Conservation (phyloP, 1,140 invertebrate genomes). For the Portunus trituberculatus region DNA sequence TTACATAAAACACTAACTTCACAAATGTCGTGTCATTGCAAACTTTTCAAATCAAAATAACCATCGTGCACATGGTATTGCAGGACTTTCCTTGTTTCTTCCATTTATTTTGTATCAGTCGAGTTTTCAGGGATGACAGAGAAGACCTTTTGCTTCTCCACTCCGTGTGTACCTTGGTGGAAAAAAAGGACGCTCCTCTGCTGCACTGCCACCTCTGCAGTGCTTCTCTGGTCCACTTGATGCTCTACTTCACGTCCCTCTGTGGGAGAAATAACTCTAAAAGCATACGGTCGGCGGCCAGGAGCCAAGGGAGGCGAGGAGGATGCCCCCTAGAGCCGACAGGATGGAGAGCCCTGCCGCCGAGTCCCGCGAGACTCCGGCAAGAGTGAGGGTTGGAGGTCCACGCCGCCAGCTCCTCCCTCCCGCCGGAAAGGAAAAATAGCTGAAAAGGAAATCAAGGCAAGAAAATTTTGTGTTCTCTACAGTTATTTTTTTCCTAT, state of each 20-base stretch:
- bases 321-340: not conserved
- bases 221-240: not conserved
- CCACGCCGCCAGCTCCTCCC: not conserved
- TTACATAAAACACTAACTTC: no score
- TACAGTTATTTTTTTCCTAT: not conserved
- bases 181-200: not conserved
- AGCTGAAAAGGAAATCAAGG: not conserved
- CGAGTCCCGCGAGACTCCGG: not conserved
- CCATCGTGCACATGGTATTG: no score
- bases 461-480: not conserved
- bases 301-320: not conserved
- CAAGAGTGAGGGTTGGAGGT: conserved; percentile 5
- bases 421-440: not conserved
- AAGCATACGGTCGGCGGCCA: not conserved
- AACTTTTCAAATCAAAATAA: no score
- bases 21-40: no score
- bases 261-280: conserved; percentile 11
- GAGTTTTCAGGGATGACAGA: not conserved
- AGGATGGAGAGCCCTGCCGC: not conserved
- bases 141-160: not conserved
- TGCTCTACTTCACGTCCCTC: not conserved
- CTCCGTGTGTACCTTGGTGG: not conserved
- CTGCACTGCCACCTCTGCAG: not conserved
- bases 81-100: no score
- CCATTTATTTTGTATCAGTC: no score